phyloP scores from a whole-genome alignment of 2,888 invertebrate species.

The Lissonota sp. region DNA sequence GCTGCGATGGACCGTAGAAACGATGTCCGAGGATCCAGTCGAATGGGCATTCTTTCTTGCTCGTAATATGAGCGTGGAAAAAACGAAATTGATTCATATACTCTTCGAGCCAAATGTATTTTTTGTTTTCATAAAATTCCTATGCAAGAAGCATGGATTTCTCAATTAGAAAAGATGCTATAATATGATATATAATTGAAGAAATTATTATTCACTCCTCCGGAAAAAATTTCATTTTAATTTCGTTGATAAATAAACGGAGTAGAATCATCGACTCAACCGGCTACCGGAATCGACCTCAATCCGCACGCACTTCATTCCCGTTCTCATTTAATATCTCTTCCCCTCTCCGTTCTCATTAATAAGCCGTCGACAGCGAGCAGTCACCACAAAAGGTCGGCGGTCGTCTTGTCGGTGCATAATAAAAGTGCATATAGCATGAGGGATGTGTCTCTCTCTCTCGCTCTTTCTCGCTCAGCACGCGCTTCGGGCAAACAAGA shows the following conservation, averaged over 20 bases:
- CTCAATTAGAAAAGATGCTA: no score
- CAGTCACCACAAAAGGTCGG: slow-evolving; percentile 41
- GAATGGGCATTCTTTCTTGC: slow-evolving; percentile 6
- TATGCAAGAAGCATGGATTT: no score
- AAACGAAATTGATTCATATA: background rate
- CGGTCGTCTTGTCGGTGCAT: slow-evolving; percentile 16
- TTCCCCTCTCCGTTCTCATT: slow-evolving; percentile 55
- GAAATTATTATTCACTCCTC: background rate
- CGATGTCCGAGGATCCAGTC: slow-evolving; percentile 22
- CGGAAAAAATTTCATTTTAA: background rate
- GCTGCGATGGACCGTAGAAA: slow-evolving; percentile 29
- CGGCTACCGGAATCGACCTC: slow-evolving; percentile 50
- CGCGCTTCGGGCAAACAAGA: slow-evolving; percentile 69
- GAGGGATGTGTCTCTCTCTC: slow-evolving; percentile 16
- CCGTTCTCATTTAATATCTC: slow-evolving; percentile 18
- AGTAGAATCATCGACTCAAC: background rate
- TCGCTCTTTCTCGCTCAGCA: slow-evolving; percentile 21
- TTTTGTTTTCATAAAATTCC: background rate
- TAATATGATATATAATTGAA: no score
- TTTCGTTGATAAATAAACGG: background rate
- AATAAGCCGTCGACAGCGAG: slow-evolving; percentile 65
- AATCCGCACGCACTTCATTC: slow-evolving; percentile 25
- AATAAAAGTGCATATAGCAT: slow-evolving; percentile 17
- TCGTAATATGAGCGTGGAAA: slow-evolving; percentile 6
- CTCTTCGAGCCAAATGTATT: slow-evolving; percentile 3